Evolutionary conservation across 2,888 invertebrate genomes (phyloP), one percentile per base, ranked within the genome.

Genomic region (Aleiodes leptofemur): DNA sequence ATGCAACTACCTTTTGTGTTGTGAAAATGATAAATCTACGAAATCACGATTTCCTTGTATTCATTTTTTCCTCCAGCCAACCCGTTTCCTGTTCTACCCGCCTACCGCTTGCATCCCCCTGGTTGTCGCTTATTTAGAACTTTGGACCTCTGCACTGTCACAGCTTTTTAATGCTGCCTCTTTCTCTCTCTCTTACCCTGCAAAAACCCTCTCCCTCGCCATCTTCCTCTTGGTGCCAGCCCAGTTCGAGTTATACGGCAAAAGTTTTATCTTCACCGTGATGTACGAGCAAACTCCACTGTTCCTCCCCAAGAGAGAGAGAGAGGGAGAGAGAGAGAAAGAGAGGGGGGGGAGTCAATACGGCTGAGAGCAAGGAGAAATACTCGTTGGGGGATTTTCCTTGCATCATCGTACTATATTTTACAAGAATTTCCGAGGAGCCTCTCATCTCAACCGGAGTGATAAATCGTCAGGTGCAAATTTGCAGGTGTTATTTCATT

Each of bases 251-350:
- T 72, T 72, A 68, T 68, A 75, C 74, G 79, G 73, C 43, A 74
- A 80, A 81, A 81, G 78, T 81, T 81, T 81, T 81, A 81, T 81
- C 81, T 81, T 76, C 72, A 13, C 3, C 73, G 78, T 81, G 80
- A 81, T 81, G 81, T 81, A 81, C 77, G 81, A 71, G 74, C 74
- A 61, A 77, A 79, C 78, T 79, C 78, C 57, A 77, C 73, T 74
- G 61, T 77, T 77, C 76, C 79, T 76, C 70, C 74, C 73, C 72
- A 9, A 23, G 38, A 38, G 38, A 8, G 38, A 38, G 8, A 38
- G 38, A 38, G 4, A 38, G 38, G 2, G 38, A 38, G 38, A 38
- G 38, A 38, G n/a, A n/a, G n/a, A n/a, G n/a, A n/a, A n/a, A n/a
- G n/a, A n/a, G n/a, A n/a, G 43, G 43, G 7, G 76, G 69, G 43